Percentiles rank a stretch among this genome's conserved stretches.
These are phyloP conservation scores for Bombus polaris DNA, from an alignment of 1,140 invertebrate species.

Conservation along the genomic window DNA sequence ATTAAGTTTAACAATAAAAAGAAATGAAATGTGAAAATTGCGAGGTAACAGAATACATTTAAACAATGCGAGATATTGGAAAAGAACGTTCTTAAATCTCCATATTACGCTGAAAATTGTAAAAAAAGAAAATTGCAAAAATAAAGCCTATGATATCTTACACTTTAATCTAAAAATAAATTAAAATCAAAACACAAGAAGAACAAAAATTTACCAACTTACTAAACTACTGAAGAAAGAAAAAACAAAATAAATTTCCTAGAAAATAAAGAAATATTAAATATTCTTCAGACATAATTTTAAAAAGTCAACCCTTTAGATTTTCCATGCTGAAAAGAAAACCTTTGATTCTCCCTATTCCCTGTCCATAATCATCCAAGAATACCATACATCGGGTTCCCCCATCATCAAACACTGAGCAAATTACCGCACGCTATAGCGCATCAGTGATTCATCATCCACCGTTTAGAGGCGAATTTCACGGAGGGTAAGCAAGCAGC, in stretches of 20 bases:
- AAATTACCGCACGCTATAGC: constrained; percentile 2
- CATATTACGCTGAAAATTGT: too few relatives aligned
- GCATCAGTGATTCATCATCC: neutral
- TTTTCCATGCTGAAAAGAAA: neutral
- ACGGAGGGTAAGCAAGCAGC: neutral
- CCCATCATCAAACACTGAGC: neutral
- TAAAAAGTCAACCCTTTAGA: neutral
- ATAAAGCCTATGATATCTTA: too few relatives aligned
- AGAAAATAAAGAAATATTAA: neutral
- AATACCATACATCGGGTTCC: neutral
- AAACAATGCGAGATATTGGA: too few relatives aligned
- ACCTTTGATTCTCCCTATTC: neutral
- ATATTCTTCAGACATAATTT: neutral
- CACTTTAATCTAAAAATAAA: too few relatives aligned
- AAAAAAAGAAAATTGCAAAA: too few relatives aligned
- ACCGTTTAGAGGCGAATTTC: constrained; percentile 1
- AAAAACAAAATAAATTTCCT: neutral
- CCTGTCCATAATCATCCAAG: neutral
- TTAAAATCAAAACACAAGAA: neutral
- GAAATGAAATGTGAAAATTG: too few relatives aligned
- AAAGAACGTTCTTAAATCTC: too few relatives aligned
- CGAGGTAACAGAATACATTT: too few relatives aligned
- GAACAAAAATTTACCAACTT: neutral
- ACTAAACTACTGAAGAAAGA: neutral
- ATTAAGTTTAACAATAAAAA: too few relatives aligned